Evolutionary conservation across 2,113 vertebrate genomes (phyloP), one percentile per base, ranked within the genome.

Genomic region (Phrynocephalus versicolor): DNA sequence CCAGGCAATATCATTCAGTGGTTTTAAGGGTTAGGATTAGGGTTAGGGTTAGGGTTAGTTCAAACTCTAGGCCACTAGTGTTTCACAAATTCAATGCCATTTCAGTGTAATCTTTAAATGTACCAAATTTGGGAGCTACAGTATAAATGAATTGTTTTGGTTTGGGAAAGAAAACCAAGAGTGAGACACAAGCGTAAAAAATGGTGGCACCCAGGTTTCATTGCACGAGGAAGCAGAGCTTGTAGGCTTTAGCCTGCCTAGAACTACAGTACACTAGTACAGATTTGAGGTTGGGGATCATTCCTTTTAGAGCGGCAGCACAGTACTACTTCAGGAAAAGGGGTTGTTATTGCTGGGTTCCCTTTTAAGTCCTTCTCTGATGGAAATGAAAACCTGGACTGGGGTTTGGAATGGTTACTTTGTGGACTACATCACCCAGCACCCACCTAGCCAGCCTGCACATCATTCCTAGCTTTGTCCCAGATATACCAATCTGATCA

Each of bases 91-190:
- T 72, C 64, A 60, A 14, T 82, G 85, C 81, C 86, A 90, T 88
- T 85, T 82, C 84, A 86, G 70, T 82, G 79, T 90, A 90, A 86
- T 88, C 87, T 89, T 81, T 60, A 27, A 6, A 83, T 75, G 81
- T 79, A 15, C 57, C 25, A 58, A 77, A 69, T 74, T 64, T n/a
- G 45, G 79, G 37, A 65, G 67, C 87, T 23, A 23, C 81, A 12
- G 21, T 87, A 70, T 88, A 8, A 15, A 39, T 8, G 18, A 51
- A 33, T 25, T 5, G 1, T 14, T 51, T 51, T 51, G 45, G 45
- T 51, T 51, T 5, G 45, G 45, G 45, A 51, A 10, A 27, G 60
- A 19, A 37, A 69, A 6, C 41, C 15, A 69, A 21, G 41, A 78
- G 25, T 23, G 37, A 39, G 27, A 21, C 19, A 57, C 19, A 57